Conservation (phyloP, 2,113 vertebrate species). For the Charina bottae region DNA sequence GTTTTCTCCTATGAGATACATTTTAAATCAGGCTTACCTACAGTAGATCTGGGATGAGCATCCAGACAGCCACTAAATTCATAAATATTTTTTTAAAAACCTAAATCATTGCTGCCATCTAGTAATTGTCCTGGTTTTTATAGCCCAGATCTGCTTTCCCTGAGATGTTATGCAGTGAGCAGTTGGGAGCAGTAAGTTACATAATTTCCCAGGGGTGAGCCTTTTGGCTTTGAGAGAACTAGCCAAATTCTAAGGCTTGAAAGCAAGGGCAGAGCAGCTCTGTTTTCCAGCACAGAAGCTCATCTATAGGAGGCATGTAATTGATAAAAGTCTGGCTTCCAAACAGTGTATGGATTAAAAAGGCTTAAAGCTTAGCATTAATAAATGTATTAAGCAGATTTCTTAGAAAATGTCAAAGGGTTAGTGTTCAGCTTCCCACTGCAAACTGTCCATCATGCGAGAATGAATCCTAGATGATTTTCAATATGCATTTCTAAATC, state of each 20-base stretch:
- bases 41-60: neutral
- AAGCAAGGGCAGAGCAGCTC: constrained; percentile 7
- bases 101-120: neutral
- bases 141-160: neutral
- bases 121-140: neutral
- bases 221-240: constrained; percentile 1
- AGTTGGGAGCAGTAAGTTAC: neutral
- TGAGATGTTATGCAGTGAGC: neutral
- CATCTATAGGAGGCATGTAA: constrained; percentile 38
- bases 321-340: constrained; percentile 31
- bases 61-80: neutral
- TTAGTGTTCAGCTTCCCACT: constrained; percentile 22
- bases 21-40: neutral
- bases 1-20: neutral
- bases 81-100: neutral
- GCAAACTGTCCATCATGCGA: neutral
- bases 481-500: neutral
- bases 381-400: constrained; percentile 23
- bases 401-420: constrained; percentile 41
- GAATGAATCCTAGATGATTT: constrained; percentile 22
- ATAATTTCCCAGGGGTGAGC: neutral
- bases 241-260: constrained; percentile 13
- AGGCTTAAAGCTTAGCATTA: constrained; percentile 33
- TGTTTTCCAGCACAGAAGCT: neutral
- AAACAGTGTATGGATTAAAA: constrained; percentile 26